Percentiles rank a stretch among this genome's conserved stretches.
Conservation (phyloP, 2,888 invertebrate species). For the Tenthredo distinguenda region DNA sequence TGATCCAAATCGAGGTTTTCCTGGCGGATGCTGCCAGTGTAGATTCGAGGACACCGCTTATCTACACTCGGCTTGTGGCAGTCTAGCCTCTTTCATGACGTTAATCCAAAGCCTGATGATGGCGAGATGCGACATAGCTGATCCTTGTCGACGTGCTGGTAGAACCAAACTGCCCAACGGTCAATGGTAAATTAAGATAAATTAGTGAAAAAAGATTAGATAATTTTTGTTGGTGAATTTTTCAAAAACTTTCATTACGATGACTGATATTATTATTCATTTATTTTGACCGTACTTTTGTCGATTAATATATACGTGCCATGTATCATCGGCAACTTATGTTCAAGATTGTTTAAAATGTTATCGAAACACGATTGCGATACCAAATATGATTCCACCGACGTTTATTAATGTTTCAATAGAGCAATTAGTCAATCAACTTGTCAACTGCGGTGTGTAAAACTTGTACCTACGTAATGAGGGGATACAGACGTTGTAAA, state of each 20-base stretch:
- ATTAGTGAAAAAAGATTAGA: neutral
- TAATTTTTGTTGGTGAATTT: neutral
- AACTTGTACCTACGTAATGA: neutral
- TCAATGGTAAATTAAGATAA: constrained; percentile 68
- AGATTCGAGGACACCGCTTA: constrained; percentile 71
- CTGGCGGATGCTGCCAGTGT: constrained; percentile 54
- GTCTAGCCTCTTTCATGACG: constrained; percentile 70
- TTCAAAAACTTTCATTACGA: neutral
- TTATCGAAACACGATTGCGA: neutral
- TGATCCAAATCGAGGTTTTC: neutral
- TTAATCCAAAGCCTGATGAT: constrained; percentile 70
- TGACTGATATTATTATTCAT: neutral
- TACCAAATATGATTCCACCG: neutral
- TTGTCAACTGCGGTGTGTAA: neutral
- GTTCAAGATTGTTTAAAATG: neutral
- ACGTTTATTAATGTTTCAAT: neutral
- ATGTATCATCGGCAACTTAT: neutral
- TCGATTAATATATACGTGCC: neutral
- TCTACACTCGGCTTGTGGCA: constrained; percentile 68
- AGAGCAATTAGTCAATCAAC: neutral
- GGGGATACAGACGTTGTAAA: neutral
- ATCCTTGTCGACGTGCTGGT: constrained; percentile 73
- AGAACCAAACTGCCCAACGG: constrained; percentile 65
- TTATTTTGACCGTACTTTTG: neutral
- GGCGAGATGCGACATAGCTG: constrained; percentile 72